phyloP scores from a whole-genome alignment of 2,113 vertebrate species.

The Willisornis vidua region DNA sequence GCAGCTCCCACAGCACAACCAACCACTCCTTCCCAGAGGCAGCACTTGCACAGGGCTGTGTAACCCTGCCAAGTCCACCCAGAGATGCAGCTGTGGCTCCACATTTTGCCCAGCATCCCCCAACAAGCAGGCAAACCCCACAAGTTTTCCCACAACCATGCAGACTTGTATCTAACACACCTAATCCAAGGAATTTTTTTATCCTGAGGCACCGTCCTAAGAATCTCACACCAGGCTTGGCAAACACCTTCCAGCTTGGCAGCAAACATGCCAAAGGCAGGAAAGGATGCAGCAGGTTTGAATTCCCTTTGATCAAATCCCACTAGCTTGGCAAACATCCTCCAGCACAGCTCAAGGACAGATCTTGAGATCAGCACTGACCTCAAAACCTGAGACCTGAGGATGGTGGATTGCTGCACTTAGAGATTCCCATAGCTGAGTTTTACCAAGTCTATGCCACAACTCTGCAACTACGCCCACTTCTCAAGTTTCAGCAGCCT shows the following conservation, averaged over 20 bases:
- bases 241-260: not conserved
- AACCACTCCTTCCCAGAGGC: not conserved
- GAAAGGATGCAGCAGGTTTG: not conserved
- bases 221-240: not conserved
- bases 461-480: not conserved
- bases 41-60: not conserved
- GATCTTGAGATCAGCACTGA: not conserved
- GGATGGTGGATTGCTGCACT: not conserved
- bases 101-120: not conserved
- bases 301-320: not conserved
- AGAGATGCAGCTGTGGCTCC: not conserved
- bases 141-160: not conserved
- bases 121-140: not conserved
- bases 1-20: not conserved
- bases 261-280: not conserved
- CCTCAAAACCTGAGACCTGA: not conserved
- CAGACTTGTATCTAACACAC: not conserved
- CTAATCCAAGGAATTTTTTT: not conserved
- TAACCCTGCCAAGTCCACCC: not conserved
- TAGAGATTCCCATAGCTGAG: not conserved
- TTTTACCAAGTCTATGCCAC: accelerated
- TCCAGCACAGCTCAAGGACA: not conserved
- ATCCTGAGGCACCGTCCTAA: not conserved
- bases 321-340: not conserved
- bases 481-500: not conserved